Percentiles rank a stretch among this genome's conserved stretches.
These are phyloP conservation scores for Pinna nobilis DNA, from an alignment of 1,140 invertebrate species.

Conservation along the genomic window DNA sequence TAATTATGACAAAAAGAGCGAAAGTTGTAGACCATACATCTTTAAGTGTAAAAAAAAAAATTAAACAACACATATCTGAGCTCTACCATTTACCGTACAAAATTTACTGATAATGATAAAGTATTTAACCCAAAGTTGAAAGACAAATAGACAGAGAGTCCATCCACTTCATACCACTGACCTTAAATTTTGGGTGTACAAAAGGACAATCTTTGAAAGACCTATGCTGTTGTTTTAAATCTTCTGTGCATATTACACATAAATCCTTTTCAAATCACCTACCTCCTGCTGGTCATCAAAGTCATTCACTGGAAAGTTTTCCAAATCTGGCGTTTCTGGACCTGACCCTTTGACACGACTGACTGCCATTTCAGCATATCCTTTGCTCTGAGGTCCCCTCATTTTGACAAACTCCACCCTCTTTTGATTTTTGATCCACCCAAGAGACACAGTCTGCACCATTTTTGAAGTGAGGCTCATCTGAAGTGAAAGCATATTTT, in stretches of 20 bases:
- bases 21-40: too few species aligned
- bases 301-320: slow-evolving; percentile 70
- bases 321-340: slow-evolving; percentile 89
- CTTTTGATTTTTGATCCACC: slow-evolving; percentile 84
- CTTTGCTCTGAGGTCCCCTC: slow-evolving; percentile 97
- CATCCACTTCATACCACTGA: background rate
- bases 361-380: slow-evolving; percentile 98
- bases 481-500: slow-evolving; percentile 76
- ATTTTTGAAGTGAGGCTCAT: slow-evolving; percentile 95
- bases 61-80: too few species aligned
- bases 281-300: slow-evolving; percentile 63
- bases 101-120: too few species aligned
- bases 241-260: too few species aligned
- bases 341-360: slow-evolving; percentile 91
- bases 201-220: background rate
- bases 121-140: too few species aligned
- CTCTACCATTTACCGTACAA: too few species aligned
- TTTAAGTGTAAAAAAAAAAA: too few species aligned
- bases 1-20: too few species aligned
- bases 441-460: slow-evolving; percentile 96
- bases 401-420: slow-evolving; percentile 98
- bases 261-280: background rate
- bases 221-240: too few species aligned
- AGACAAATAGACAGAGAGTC: too few species aligned
- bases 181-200: background rate